phyloP scores from a whole-genome alignment of 2,797 vertebrate species.

The Cryptoblepharus egeriae region DNA sequence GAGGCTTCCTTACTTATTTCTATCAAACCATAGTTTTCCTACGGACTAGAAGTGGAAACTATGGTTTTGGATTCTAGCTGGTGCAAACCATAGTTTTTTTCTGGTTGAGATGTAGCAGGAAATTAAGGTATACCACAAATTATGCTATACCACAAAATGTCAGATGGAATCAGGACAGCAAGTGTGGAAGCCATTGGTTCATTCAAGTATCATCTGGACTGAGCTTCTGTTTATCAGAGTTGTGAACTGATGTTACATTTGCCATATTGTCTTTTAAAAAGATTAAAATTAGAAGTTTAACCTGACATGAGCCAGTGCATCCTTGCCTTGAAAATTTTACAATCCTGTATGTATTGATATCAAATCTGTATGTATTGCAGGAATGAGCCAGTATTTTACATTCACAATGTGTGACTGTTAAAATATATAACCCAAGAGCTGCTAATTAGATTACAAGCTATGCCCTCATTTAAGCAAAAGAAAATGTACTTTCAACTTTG shows the following conservation, averaged over 20 bases:
- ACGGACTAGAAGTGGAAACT: too few species aligned
- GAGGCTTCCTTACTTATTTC: not conserved
- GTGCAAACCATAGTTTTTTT: not conserved
- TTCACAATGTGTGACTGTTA: not conserved
- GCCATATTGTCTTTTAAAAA: not conserved
- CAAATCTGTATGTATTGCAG: not conserved
- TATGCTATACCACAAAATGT: too few species aligned
- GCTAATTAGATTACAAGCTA: not conserved
- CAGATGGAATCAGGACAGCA: too few species aligned
- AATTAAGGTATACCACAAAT: not conserved
- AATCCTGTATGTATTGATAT: not conserved
- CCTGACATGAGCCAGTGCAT: not conserved
- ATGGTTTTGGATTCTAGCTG: conserved; percentile 31
- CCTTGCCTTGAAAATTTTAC: not conserved
- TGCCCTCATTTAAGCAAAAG: not conserved
- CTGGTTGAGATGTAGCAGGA: not conserved
- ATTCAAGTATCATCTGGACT: too few species aligned
- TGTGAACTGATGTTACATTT: not conserved
- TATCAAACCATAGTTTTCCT: not conserved
- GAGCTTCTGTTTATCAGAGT: not conserved
- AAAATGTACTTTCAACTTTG: not conserved
- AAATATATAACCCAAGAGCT: not conserved
- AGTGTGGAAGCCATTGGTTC: too few species aligned
- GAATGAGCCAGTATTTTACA: not conserved
- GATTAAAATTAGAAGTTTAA: not conserved